phyloP scores from a whole-genome alignment of 2,797 vertebrate species.

The Gastrophryne carolinensis region DNA sequence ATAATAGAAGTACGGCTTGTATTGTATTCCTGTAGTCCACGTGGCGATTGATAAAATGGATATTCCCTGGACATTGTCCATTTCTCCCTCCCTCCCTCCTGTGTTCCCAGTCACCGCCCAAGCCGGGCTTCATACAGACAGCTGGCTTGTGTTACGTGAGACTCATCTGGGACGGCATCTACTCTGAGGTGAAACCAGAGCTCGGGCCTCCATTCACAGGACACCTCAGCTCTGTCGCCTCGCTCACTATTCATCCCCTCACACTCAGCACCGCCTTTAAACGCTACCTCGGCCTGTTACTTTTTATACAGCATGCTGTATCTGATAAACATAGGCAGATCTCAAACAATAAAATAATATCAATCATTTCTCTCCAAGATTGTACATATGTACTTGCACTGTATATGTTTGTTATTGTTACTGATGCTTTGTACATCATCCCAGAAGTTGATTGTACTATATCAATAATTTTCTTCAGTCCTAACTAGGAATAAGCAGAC shows the following conservation, averaged over 20 bases:
- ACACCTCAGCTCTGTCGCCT: not conserved
- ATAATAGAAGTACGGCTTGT: not conserved
- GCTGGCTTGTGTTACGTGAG: slow-evolving; percentile 60
- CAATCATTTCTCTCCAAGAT: too few relatives aligned
- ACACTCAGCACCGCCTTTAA: slow-evolving; percentile 1
- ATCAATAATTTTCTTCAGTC: too few relatives aligned
- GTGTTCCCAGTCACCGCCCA: slow-evolving; percentile 47
- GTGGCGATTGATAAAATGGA: slow-evolving; percentile 55
- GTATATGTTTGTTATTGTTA: not conserved
- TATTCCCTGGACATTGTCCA: slow-evolving; percentile 6
- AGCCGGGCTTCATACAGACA: slow-evolving; percentile 12
- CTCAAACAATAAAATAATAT: not conserved
- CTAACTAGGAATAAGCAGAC: too few relatives aligned
- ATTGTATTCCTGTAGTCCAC: slow-evolving; percentile 50
- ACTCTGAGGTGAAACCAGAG: slow-evolving; percentile 37
- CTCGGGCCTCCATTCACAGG: not conserved
- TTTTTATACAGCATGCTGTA: not conserved
- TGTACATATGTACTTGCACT: not conserved
- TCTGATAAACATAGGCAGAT: not conserved
- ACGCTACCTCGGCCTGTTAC: not conserved
- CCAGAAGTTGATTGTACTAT: too few relatives aligned
- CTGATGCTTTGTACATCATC: too few relatives aligned
- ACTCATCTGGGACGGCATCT: slow-evolving; percentile 20
- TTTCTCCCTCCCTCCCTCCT: slow-evolving; percentile 53
- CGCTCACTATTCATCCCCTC: not conserved